Conservation (phyloP, 2,797 vertebrate species). For the Coreius guichenoti region DNA sequence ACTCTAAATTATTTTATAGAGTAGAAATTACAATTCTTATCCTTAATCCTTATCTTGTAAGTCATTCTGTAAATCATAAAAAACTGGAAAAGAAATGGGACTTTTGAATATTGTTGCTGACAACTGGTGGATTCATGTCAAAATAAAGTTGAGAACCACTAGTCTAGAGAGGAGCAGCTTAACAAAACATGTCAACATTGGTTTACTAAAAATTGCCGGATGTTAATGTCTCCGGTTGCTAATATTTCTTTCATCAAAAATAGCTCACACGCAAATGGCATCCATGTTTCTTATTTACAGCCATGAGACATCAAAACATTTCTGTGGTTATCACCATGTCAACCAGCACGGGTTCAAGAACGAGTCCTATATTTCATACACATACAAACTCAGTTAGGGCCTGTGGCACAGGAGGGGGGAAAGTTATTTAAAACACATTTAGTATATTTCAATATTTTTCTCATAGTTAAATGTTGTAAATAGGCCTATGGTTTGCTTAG, state of each 20-base stretch:
- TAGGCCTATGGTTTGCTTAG: neutral
- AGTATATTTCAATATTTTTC: neutral
- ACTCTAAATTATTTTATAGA: neutral
- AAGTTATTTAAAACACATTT: neutral
- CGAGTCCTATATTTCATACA: neutral
- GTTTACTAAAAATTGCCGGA: neutral
- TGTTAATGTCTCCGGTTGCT: neutral
- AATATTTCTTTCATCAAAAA: conserved; percentile 11
- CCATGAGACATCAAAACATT: conserved; percentile 15
- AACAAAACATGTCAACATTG: neutral
- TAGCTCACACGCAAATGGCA: neutral
- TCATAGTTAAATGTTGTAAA: neutral
- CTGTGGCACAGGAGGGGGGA: neutral
- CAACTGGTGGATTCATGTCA: neutral
- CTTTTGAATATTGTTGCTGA: neutral
- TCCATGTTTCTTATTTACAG: neutral
- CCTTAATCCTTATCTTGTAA: neutral
- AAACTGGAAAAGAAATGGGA: neutral
- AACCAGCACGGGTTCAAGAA: neutral
- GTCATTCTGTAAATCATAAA: neutral
- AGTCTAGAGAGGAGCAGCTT: conserved; percentile 1
- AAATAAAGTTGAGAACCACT: neutral
- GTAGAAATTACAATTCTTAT: neutral
- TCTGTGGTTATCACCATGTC: neutral
- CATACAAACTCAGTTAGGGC: neutral